These are phyloP conservation scores for Ophion slaviceki DNA, from an alignment of 2,888 invertebrate genomes.

Conservation along the genomic window DNA sequence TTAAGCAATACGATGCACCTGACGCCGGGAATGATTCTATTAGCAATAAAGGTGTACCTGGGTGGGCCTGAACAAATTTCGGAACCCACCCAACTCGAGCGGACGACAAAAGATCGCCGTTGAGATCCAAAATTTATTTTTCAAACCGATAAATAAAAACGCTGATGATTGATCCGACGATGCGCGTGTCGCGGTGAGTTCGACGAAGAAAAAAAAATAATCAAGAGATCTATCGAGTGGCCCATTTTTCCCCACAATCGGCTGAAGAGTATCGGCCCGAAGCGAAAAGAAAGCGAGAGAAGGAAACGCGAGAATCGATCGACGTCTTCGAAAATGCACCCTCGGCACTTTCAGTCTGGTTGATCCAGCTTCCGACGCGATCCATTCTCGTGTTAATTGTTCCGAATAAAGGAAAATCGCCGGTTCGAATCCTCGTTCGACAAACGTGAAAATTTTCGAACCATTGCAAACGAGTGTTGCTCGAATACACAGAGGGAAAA, in stretches of 20 bases:
- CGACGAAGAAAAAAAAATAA: constrained; percentile 14
- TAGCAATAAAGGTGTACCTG: constrained; percentile 79
- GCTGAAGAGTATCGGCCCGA: constrained; percentile 23
- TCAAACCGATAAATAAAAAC: constrained; percentile 23
- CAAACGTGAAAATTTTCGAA: constrained; percentile 60
- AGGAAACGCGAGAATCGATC: constrained; percentile 74
- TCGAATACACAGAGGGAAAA: neutral
- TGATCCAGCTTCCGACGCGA: constrained; percentile 80
- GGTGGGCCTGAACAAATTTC: constrained; percentile 46
- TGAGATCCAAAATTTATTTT: constrained; percentile 68
- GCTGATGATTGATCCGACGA: neutral
- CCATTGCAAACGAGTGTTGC: constrained; percentile 1
- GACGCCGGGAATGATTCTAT: constrained; percentile 61
- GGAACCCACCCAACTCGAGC: neutral
- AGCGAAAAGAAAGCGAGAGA: constrained; percentile 29
- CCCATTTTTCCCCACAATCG: constrained; percentile 71
- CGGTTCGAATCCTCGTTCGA: constrained; percentile 54
- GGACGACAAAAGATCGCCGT: neutral
- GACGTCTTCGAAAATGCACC: constrained; percentile 70
- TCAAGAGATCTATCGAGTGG: constrained; percentile 49
- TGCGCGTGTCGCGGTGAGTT: constrained; percentile 53
- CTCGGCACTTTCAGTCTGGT: constrained; percentile 74
- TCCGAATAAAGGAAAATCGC: neutral
- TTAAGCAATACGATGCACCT: constrained; percentile 73
- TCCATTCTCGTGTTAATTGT: constrained; percentile 73